phyloP scores from a whole-genome alignment of 2,797 vertebrate species.

The Oceanodroma leucorhoa region DNA sequence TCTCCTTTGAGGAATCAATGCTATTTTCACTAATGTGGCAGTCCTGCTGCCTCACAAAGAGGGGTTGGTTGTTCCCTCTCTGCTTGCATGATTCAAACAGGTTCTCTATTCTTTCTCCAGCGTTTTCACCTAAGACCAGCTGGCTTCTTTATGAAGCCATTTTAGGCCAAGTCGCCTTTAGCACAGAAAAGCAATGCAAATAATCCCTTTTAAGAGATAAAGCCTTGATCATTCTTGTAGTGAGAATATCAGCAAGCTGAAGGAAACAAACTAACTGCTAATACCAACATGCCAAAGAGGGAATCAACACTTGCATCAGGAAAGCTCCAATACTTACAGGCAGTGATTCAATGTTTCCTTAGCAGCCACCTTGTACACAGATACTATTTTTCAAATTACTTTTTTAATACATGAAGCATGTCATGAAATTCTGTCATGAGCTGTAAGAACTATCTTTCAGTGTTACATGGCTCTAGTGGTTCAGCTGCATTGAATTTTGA shows the following conservation, averaged over 20 bases:
- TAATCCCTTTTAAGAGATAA: not conserved
- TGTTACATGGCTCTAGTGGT: not conserved
- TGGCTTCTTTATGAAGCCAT: not conserved
- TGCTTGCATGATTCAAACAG: not conserved
- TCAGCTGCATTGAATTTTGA: not conserved
- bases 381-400: not conserved
- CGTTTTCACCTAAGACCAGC: not conserved
- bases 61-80: not conserved
- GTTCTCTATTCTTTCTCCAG: not conserved
- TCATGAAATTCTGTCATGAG: not conserved
- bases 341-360: not conserved
- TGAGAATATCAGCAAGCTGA: not conserved
- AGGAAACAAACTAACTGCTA: not conserved
- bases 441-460: not conserved
- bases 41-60: not conserved
- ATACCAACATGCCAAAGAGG: not conserved
- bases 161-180: not conserved
- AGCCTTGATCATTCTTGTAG: not conserved
- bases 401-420: not conserved
- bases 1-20: not conserved
- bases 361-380: not conserved
- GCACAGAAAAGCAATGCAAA: not conserved
- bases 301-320: not conserved
- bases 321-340: not conserved
- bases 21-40: not conserved